These are phyloP conservation scores for Lydus trimaculatus DNA, from an alignment of 2,888 invertebrate species.

Conservation along the genomic window DNA sequence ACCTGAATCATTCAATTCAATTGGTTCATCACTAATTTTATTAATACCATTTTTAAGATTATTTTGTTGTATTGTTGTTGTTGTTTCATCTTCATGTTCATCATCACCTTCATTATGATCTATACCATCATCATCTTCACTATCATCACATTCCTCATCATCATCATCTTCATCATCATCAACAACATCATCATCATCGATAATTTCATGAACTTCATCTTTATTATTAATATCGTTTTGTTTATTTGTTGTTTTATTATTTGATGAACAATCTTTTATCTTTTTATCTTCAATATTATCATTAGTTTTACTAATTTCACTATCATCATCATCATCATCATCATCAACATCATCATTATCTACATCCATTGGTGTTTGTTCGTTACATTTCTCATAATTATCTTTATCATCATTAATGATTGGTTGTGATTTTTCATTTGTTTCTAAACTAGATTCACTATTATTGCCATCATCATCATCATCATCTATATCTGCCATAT, in stretches of 20 bases:
- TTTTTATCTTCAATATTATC: slow-evolving; percentile 18
- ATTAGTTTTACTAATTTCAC: slow-evolving; percentile 11
- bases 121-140: slow-evolving; percentile 18
- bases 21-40: slow-evolving; percentile 39
- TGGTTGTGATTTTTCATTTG: slow-evolving; percentile 34
- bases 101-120: slow-evolving; percentile 28
- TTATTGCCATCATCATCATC: too few relatives aligned
- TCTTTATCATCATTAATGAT: background rate
- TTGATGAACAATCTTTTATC: slow-evolving; percentile 8
- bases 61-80: too few relatives aligned
- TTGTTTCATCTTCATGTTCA: slow-evolving; percentile 23
- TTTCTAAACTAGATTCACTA: slow-evolving; percentile 43
- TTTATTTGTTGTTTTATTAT: slow-evolving; percentile 29
- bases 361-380: slow-evolving; percentile 45
- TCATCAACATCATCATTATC: slow-evolving; percentile 54
- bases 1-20: slow-evolving; percentile 55
- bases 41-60: slow-evolving; percentile 22
- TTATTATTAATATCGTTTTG: slow-evolving; percentile 37
- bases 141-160: slow-evolving; percentile 27
- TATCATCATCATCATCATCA: slow-evolving; percentile 50
- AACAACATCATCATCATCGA: slow-evolving; percentile 43
- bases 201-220: slow-evolving; percentile 47
- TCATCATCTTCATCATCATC: slow-evolving; percentile 45
- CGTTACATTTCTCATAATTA: background rate
- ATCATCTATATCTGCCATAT: slow-evolving; percentile 47